Conservation (phyloP, 2,113 vertebrate species). For the Oxygymnocypris stewartii region DNA sequence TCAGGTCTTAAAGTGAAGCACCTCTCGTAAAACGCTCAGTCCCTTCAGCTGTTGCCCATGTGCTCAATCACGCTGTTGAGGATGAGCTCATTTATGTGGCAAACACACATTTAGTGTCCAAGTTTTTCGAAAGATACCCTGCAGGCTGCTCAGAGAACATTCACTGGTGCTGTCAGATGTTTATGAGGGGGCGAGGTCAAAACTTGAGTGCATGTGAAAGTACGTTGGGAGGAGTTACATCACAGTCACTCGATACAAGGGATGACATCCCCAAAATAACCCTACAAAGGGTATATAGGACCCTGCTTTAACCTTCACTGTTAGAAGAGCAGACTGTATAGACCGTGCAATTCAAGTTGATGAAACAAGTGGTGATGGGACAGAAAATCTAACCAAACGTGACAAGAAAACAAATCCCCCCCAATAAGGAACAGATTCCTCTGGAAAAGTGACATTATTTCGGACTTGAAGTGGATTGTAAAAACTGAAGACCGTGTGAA, state of each 20-base stretch:
- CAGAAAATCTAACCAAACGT: constrained; percentile 46
- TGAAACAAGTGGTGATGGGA: neutral
- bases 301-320: constrained; percentile 27
- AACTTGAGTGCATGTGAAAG: constrained; percentile 62
- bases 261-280: constrained; percentile 72
- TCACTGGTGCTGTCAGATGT: constrained; percentile 29
- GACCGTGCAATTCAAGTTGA: neutral
- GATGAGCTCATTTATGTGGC: constrained; percentile 37
- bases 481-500: neutral
- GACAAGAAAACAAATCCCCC: neutral
- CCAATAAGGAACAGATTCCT: neutral
- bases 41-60: constrained; percentile 9
- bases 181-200: constrained; percentile 56
- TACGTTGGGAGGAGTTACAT: constrained; percentile 56
- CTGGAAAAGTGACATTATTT: neutral
- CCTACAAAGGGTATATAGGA: constrained; percentile 72
- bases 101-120: constrained; percentile 31
- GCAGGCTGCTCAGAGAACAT: constrained; percentile 55
- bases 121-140: constrained; percentile 47
- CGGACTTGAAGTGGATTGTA: neutral
- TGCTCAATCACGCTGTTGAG: neutral
- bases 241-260: constrained; percentile 62
- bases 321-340: constrained; percentile 48
- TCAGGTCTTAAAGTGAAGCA: neutral
- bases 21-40: neutral